Evolutionary conservation across 1,140 invertebrate genomes (phyloP).

Genomic region (Protaetia brevitarsis): DNA sequence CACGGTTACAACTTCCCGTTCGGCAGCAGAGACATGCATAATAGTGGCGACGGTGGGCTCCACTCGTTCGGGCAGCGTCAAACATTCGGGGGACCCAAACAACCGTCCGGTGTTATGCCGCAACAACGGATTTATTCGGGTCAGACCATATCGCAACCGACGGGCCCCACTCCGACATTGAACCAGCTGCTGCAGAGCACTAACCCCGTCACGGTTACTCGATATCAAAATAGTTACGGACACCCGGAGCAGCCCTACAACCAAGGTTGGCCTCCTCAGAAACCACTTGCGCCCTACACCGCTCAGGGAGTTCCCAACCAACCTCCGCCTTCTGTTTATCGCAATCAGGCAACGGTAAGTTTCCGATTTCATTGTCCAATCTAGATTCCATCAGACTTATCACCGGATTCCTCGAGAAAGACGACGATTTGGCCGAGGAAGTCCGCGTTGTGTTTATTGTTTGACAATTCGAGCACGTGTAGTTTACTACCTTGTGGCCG

Average conservation of each 20-base stretch:
- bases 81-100: constrained; percentile 39
- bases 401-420: constrained; percentile 20
- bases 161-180: constrained; percentile 85
- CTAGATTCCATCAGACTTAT: neutral
- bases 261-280: constrained; percentile 44
- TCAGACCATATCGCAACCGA: constrained; percentile 68
- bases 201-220: constrained; percentile 41
- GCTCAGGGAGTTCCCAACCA: constrained; percentile 29
- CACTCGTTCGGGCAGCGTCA: constrained; percentile 46
- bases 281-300: constrained; percentile 34
- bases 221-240: constrained; percentile 46
- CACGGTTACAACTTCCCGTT: constrained; percentile 43
- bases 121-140: constrained; percentile 59
- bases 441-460: neutral
- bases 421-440: constrained; percentile 17
- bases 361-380: neutral
- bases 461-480: constrained; percentile 25
- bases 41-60: constrained; percentile 36
- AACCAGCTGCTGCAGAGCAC: constrained; percentile 67
- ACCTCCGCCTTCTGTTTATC: constrained; percentile 38
- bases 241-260: constrained; percentile 44
- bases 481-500: constrained; percentile 15
- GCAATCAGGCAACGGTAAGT: constrained; percentile 45
- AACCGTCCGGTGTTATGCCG: constrained; percentile 11
- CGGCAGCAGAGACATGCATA: constrained; percentile 40